Base-by-base conservation (phyloP, 2,888 invertebrate species). In the Fragum fragum region DNA sequence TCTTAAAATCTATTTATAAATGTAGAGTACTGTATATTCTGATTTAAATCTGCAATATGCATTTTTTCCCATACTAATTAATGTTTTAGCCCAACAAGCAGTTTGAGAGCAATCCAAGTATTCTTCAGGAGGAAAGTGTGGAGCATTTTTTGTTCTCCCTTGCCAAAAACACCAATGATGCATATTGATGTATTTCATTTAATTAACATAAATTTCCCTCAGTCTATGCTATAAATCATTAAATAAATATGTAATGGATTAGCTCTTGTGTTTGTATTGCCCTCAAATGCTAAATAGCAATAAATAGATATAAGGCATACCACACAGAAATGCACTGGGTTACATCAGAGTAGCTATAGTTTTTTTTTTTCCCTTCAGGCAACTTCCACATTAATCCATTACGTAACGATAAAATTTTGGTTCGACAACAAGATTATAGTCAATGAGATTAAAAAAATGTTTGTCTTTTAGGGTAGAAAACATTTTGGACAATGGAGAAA, bases 191-290 rank as follows among this genome's bases (percentile, higher is more conserved):
- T 23, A 57, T 57, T 57, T 57, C 23, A 57, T 57, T 39, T 66
- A 66, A 66, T 66, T 42, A 66, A 66, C 42, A 42, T 66, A 66
- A 23, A 66, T 42, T 42, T 42, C 36, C 42, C 32, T 9, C 36
- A 61, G 61, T 21, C 42, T 57, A 32, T 66, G 66, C 42, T 21
- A 66, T 42, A 66, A 66, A 66, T 66, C 66, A 66, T 39, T 66
- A 39, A 66, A 66, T 39, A 66, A 66, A 66, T 66, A 42, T 39
- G 21, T 42, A 18, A 32, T 32, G n/a, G 32, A 42, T 61, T 61
- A 7, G 32, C 61, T 29, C 61, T 32, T 42, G 42, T 36, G n/a
- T 32, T 23, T 21, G 39, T 42, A 66, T 32, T 42, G 66, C 66
- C 2, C 26, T 66, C 23, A 32, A 21, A 61, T 61, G 61, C 61